A percentile compares a stretch with the other conserved stretches of the same genome.
Conservation (phyloP, 2,797 vertebrate species). For the Ateles fusciceps region DNA sequence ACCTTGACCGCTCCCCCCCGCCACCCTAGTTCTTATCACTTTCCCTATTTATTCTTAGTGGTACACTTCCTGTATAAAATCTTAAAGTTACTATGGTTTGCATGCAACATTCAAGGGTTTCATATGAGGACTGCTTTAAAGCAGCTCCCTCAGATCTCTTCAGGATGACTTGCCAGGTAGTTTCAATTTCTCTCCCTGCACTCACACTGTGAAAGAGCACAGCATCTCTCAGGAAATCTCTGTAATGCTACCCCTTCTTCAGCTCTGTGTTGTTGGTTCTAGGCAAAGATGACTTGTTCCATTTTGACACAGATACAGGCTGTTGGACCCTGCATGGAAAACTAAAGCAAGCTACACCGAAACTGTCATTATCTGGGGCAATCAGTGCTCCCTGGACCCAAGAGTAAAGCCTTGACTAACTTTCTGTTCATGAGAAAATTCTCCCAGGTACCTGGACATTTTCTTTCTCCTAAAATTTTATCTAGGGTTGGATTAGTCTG, state of each 20-base stretch:
- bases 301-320: background rate
- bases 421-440: background rate
- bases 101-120: background rate
- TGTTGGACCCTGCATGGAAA: background rate
- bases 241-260: background rate
- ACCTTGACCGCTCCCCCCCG: background rate
- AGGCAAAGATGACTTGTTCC: background rate
- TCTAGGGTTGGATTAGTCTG: background rate
- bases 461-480: background rate
- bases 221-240: background rate
- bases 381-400: background rate
- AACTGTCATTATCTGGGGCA: background rate
- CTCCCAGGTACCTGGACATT: background rate
- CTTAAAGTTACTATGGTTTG: background rate
- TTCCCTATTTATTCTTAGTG: background rate
- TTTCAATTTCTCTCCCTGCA: background rate
- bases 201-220: background rate
- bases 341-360: background rate
- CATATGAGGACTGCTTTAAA: background rate
- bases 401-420: background rate
- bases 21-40: background rate
- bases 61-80: background rate
- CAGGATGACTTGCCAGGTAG: background rate
- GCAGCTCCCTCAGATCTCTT: background rate
- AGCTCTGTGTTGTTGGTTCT: background rate